Base-by-base conservation (phyloP, 2,113 vertebrate species). In the Spea multiplicata region DNA sequence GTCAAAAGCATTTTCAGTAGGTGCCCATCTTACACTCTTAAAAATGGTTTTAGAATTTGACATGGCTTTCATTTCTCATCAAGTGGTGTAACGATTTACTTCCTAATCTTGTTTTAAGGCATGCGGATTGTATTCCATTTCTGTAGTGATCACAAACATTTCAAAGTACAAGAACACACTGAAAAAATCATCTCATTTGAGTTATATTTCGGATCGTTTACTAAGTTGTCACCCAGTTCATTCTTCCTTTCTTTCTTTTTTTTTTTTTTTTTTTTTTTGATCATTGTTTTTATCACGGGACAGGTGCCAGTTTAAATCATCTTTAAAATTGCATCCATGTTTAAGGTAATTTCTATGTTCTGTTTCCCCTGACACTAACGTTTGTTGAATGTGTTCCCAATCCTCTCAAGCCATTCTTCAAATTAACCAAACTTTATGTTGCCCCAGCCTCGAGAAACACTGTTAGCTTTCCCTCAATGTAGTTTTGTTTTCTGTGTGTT, bases 321-420 rank as follows among this genome's bases (percentile, higher is more conserved):
- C 87, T 81, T 78, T 87, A 1, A 74, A 64, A 83, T 86, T 90
- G 81, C 87, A 87, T 85, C 89, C 87, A 3, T 85, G 87, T 76
- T 81, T 90, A 88, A 90, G 89, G 89, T 90, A 90, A 90, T 49
- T 85, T 46, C 0, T 10, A 81, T 81, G 86, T 47, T 75, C 46
- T 83, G 66, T 82, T 77, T 75, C 61, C 71, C 66, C 64, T 46
- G 59, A 65, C 83, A 79, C 77, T 87, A 81, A 68, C 81, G 70
- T 75, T 16, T 3, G 12, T 46, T 47, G 70, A 57, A 73, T 74
- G 50, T 55, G 74, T 79, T 73, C 70, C 81, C 74, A 82, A 73
- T 75, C 64, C 44, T 4, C 0, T 73, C 81, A 76, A 14, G 81
- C 71, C 13, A 44, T 16, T 6, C 16, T 74, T 47, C 6, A 13